A percentile compares a stretch with the other conserved stretches of the same genome.
These are phyloP conservation scores for Lithophane leautieri DNA, from an alignment of 2,888 invertebrate species.

Conservation along the genomic window DNA sequence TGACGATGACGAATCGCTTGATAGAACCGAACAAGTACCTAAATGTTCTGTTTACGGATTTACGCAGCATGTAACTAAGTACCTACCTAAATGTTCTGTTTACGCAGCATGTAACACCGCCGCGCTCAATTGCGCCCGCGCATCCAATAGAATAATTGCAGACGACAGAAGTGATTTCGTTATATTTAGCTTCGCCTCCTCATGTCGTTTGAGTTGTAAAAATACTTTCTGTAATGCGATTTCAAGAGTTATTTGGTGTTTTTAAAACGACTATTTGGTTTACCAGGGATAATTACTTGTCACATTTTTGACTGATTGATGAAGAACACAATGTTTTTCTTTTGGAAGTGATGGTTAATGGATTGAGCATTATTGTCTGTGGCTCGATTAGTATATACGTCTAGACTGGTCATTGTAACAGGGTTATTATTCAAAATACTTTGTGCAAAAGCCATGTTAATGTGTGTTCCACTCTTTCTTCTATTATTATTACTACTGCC, in stretches of 20 bases:
- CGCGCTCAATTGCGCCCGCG: slow-evolving; percentile 53
- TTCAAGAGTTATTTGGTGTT: slow-evolving; percentile 42
- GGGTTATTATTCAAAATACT: slow-evolving; percentile 8
- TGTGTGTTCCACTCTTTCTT: slow-evolving; percentile 3
- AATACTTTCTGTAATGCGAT: slow-evolving; percentile 45
- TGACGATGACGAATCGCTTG: neutral
- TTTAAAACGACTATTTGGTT: slow-evolving; percentile 19
- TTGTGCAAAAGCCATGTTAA: slow-evolving; percentile 6
- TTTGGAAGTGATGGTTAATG: slow-evolving; percentile 28
- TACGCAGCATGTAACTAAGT: slow-evolving; percentile 26
- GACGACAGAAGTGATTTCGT: slow-evolving; percentile 66
- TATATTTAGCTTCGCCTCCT: slow-evolving; percentile 61
- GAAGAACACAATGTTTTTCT: slow-evolving; percentile 18
- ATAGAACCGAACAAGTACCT: neutral
- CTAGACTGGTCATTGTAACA: slow-evolving; percentile 10
- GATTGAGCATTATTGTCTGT: slow-evolving; percentile 11
- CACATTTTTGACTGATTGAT: slow-evolving; percentile 41
- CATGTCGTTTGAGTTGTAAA: slow-evolving; percentile 43
- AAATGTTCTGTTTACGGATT: slow-evolving; percentile 12
- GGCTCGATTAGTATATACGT: neutral
- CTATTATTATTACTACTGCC: neutral
- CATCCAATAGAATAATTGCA: slow-evolving; percentile 73
- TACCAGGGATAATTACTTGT: slow-evolving; percentile 33
- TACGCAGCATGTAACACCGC: slow-evolving; percentile 44
- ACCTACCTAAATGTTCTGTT: slow-evolving; percentile 17